Evolutionary conservation across 2,888 invertebrate species (phyloP), one percentile per base, ranked within the genome.

Genomic region (Nipponacmea schrenckii): DNA sequence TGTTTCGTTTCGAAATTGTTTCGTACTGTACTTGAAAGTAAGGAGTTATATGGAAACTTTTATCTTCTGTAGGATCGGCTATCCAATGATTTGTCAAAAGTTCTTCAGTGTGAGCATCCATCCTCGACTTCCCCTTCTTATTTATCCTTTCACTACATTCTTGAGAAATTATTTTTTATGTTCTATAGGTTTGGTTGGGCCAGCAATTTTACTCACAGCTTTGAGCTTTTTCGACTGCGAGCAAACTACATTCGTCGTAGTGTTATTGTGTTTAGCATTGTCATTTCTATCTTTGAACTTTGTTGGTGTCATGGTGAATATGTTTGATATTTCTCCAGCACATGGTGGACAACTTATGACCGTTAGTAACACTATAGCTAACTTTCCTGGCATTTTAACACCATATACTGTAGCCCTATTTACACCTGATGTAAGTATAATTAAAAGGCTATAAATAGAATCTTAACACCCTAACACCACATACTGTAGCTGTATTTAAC

Each of bases 221-320:
- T 75, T 85, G 50, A 81, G 82, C n/a, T 85, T 79, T 68, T 67
- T 84, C 66, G 81, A 82, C 71, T 83, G 83, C 65, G 73, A 71
- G 1, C 77, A 80, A 48, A 64, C 79, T 10, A 68, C 39, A 14
- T 67, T 79, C 8, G 85, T 81, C 5, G 76, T 85, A 45, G 75
- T 68, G 4, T 64, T 85, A n/a, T 75, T 85, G 15, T 76, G 77
- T 8, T 12, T 80, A 0, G 79, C 78, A 10, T 80, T 85, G 10
- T 74, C 83, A 10, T 17, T 79, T 31, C 76, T 73, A 50, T 84
- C 84, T 5, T 74, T 76, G 46, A 74, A 74, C 20, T 83, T 80
- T 76, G 69, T 76, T 24, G 85, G 84, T 14, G 81, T 74, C 68
- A 24, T 56, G 8, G 72, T 76, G 20, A 78, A 77, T 70, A 69